Evolutionary conservation across 2,888 invertebrate genomes (phyloP).

Genomic region (Aspidapion aeneum): DNA sequence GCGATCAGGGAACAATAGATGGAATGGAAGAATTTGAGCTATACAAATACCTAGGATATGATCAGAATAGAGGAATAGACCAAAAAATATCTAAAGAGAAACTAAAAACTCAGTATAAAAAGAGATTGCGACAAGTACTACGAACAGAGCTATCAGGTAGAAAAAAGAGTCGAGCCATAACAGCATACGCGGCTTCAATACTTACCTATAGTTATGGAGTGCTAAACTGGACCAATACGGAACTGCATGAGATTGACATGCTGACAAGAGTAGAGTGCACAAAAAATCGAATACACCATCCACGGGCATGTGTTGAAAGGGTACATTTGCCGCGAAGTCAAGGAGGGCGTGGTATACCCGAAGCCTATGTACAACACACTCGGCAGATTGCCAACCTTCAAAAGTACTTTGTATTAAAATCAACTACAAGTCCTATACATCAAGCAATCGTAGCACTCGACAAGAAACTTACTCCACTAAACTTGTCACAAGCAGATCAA

Average conservation of each 20-base stretch:
- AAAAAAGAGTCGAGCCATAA: not conserved
- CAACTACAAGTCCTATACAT: not conserved
- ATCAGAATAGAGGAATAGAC: not conserved
- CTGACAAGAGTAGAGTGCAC: not conserved
- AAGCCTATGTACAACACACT: not conserved
- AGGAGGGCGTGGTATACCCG: not conserved
- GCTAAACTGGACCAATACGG: not conserved
- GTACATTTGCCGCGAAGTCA: not conserved
- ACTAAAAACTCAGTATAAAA: not conserved
- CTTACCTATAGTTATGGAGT: not conserved
- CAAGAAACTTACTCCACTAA: not conserved
- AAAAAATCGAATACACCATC: not conserved
- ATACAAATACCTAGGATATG: slow-evolving; percentile 3
- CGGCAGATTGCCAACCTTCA: not conserved
- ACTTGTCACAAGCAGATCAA: not conserved
- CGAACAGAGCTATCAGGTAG: not conserved
- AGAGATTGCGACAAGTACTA: not conserved
- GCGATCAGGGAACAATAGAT: not conserved
- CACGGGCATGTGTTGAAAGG: not conserved
- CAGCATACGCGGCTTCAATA: not conserved
- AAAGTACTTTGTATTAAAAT: not conserved
- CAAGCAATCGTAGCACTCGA: not conserved
- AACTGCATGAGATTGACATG: not conserved
- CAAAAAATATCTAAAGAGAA: not conserved
- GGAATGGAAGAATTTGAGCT: not conserved